These are phyloP conservation scores for Andrena flavipes DNA, from an alignment of 2,888 invertebrate genomes.

Conservation along the genomic window DNA sequence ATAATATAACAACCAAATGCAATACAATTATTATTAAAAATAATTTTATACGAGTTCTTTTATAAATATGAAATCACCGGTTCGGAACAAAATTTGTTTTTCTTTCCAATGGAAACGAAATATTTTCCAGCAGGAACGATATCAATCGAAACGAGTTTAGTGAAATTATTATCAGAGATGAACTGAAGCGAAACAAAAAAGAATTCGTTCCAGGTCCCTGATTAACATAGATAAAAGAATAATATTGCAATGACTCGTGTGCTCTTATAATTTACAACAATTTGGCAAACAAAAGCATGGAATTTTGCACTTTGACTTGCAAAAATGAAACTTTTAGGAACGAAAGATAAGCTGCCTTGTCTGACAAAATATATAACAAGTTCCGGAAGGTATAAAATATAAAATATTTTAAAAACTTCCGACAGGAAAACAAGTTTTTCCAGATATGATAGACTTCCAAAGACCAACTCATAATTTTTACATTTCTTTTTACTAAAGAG, in stretches of 20 bases:
- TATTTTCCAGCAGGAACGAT: no score
- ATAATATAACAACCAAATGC: no score
- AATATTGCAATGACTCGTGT: neutral
- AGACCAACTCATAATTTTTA: no score
- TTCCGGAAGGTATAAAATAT: neutral
- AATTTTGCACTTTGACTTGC: neutral
- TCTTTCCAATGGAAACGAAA: no score
- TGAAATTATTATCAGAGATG: no score
- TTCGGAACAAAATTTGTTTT: no score
- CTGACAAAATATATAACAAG: neutral
- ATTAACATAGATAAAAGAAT: neutral
- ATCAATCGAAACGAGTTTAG: no score
- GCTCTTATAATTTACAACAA: neutral
- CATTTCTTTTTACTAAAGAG: neutral
- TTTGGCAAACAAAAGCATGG: neutral
- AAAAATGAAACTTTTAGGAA: neutral
- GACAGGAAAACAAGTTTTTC: neutral
- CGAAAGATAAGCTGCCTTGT: neutral
- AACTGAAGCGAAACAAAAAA: neutral
- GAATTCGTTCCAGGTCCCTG: neutral
- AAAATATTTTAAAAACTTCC: neutral
- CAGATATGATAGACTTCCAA: neutral
- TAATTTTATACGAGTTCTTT: no score
- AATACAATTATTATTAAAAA: no score
- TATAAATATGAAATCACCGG: no score